Base-by-base conservation (phyloP, 2,888 invertebrate genomes). In the Lepidochrysops patricia region DNA sequence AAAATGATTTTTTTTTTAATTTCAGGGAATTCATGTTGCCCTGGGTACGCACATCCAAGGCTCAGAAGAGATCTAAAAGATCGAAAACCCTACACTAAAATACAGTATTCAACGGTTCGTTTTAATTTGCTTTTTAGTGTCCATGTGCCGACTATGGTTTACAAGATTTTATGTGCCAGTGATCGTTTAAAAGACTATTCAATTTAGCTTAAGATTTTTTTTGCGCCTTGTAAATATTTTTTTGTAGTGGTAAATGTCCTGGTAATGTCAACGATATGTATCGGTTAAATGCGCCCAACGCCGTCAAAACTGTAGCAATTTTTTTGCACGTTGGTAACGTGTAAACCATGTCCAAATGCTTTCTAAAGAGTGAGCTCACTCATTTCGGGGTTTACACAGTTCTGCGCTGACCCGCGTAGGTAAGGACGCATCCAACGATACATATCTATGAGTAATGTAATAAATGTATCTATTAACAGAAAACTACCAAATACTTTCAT, bases 21-120 rank as follows among this genome's bases (percentile, higher is more conserved):
- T 83, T 2, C 80, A 87, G 87, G 49, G 73, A 79, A 67, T 87
- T 87, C 66, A 71, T 77, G 69, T 72, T 84, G 37, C 84, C 88
- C 0, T 88, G 88, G 88, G 80, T 87, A 64, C 71, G 79, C 64
- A 79, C 72, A 15, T 81, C 86, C 0, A 84, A 83, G 64, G 79
- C 85, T 5, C 67, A 79, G 68, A 88, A 86, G 68, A 74, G 83
- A 65, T 76, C 82, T 7, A 86, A 86, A 71, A 69, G 86, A 62
- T 82, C 84, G 9, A 86, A 84, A 67, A 86, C 86, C 54, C 71
- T 82, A 48, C 84, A 82, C 69, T 85, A 66, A 66, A 48, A 15
- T 57, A 13, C 27, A 58, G 57, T 13, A 57, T 50, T 50, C 35
- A 32, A 32, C 25, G 1, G 37, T 54, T 54, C 27, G 7, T 54